phyloP scores from a whole-genome alignment of 2,113 vertebrate species.

The Gymnogyps californianus region DNA sequence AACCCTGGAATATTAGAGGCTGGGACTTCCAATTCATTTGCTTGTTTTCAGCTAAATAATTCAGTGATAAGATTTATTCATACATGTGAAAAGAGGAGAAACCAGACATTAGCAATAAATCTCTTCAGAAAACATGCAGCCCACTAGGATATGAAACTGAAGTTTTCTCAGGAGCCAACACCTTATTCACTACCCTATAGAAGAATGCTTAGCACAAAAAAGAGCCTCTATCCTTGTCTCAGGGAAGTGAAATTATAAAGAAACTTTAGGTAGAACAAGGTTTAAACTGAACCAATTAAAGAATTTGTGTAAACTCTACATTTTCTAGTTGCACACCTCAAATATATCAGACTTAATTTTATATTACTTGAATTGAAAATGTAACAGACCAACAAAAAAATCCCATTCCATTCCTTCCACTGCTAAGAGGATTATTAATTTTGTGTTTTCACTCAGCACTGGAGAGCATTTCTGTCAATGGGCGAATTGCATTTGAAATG shows the following conservation, averaged over 20 bases:
- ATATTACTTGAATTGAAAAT: not conserved
- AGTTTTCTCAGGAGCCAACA: not conserved
- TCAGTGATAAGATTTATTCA: not conserved
- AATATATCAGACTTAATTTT: not conserved
- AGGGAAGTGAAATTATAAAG: not conserved
- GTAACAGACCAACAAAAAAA: not conserved
- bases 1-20: not conserved
- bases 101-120: not conserved
- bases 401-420: not conserved
- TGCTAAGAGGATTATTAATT: not conserved
- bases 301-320: not conserved
- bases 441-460: not conserved
- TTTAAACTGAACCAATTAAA: not conserved
- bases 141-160: not conserved
- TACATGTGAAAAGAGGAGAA: not conserved
- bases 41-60: slow-evolving; percentile 15
- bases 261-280: not conserved
- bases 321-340: not conserved
- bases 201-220: not conserved
- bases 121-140: not conserved
- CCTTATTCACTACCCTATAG: not conserved
- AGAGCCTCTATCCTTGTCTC: not conserved
- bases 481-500: not conserved
- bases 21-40: not conserved
- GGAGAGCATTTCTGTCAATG: not conserved